Base-by-base conservation (phyloP, 2,888 invertebrate genomes). In the Perizoma affinitatum region DNA sequence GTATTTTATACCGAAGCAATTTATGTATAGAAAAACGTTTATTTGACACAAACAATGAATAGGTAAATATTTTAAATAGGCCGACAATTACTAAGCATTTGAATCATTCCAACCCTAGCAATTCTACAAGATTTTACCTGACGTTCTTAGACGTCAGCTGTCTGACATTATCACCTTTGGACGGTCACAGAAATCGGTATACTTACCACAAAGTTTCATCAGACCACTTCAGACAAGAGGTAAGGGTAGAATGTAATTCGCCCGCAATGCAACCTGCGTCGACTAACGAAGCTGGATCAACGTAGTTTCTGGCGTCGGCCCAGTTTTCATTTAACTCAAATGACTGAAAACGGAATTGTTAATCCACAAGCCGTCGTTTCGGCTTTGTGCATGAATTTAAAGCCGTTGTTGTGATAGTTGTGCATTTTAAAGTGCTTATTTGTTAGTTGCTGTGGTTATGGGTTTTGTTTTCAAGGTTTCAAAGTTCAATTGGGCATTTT, bases 341-440 rank as follows among this genome's bases (percentile, higher is more conserved):
- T 54, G 60, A 56, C 53, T 53, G 61, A 45, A 56, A 58, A 59
- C 61, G 43, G 61, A 61, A 60, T 57, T 60, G 63, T 58, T 57
- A 53, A 61, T 50, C 53, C 55, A 4, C 7, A 7, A 38, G 38
- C 38, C 38, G 38, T 5, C 7, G 58, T 51, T 43, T 36, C 9
- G 38, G 54, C 40, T 64, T 50, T 48, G 51, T 51, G 56, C 38
- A 43, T 59, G 52, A 59, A 57, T 54, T 55, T 61, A 48, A 54
- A 44, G 41, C 57, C 22, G 34, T 38, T 60, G 54, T 45, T 41
- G 36, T 54, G 45, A 45, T 45, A 10, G 41, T 46, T 47, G 46
- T 35, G 41, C 40, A 46, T 50, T 54, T 50, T 42, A n/a, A 10
- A 10, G 10, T 42, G n/a, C n/a, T 10, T 10, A 42, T 42, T 42